A percentile compares a stretch with the other conserved stretches of the same genome.
These are phyloP conservation scores for Corticium candelabrum DNA, from an alignment of 37 sponge, comb jelly and placozoan genomes.

Conservation along the genomic window DNA sequence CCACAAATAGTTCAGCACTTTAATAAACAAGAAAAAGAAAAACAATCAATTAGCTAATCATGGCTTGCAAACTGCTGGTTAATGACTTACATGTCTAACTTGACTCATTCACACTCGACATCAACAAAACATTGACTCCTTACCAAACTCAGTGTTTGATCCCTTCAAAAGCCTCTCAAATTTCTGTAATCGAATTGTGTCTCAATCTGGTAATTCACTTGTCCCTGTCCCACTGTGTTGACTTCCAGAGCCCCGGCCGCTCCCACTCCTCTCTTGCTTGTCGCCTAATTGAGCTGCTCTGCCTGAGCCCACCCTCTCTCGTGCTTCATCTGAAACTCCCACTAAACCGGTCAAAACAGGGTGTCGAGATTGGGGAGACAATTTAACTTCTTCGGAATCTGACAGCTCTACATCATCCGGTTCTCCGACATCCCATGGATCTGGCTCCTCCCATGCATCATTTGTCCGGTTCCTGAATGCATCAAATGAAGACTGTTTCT, in stretches of 20 bases:
- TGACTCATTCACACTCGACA: neutral
- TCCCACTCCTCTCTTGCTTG: neutral
- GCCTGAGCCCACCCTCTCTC: neutral
- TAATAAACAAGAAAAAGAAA: neutral
- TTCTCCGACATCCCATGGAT: conserved; percentile 1
- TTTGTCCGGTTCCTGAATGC: conserved; percentile 60
- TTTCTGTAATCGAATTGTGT: conserved; percentile 64
- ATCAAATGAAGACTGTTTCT: conserved; percentile 62
- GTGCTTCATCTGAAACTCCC: neutral
- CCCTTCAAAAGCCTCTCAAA: conserved; percentile 79
- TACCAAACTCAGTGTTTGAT: conserved; percentile 73
- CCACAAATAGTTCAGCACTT: neutral
- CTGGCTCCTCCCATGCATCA: conserved; percentile 65
- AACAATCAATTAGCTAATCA: neutral
- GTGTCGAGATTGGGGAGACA: too few relatives aligned
- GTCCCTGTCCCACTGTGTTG: neutral
- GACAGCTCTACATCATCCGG: neutral
- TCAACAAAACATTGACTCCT: neutral
- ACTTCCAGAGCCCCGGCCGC: neutral
- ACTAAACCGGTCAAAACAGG: neutral
- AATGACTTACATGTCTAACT: neutral
- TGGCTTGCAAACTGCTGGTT: neutral
- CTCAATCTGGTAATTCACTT: conserved; percentile 31
- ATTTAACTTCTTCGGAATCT: too few relatives aligned
- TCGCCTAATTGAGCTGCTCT: too few relatives aligned